Percentiles rank a stretch among this genome's conserved stretches.
These are phyloP conservation scores for Tetranychus piercei DNA, from an alignment of 2,888 invertebrate genomes.

Conservation along the genomic window DNA sequence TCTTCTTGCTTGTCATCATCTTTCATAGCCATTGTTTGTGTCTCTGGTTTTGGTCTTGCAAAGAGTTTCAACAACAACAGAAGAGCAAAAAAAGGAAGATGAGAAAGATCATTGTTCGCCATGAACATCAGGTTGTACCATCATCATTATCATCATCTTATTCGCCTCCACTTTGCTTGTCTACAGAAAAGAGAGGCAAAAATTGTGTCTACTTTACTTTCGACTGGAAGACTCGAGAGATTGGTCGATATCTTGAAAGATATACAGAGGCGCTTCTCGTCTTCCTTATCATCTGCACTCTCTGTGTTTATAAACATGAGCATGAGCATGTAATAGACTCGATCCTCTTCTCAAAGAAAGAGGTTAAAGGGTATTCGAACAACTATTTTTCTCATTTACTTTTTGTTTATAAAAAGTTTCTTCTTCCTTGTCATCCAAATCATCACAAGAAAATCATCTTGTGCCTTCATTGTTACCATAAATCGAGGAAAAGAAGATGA, in stretches of 20 bases:
- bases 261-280: not conserved
- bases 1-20: not conserved
- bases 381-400: not conserved
- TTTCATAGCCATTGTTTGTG: not conserved
- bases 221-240: not conserved
- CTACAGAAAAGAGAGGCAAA: too few relatives aligned
- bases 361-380: not conserved
- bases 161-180: not conserved
- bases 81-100: not conserved
- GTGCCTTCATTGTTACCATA: not conserved
- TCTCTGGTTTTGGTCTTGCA: not conserved
- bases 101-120: not conserved
- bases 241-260: not conserved
- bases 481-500: not conserved
- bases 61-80: not conserved
- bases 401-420: constrained; percentile 1
- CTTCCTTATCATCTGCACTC: not conserved
- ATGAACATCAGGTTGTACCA: not conserved
- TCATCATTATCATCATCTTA: not conserved
- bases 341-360: not conserved
- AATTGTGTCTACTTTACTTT: too few relatives aligned
- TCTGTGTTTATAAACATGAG: not conserved
- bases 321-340: not conserved
- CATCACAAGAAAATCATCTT: not conserved
- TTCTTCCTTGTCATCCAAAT: not conserved